Evolutionary conservation across 2,113 vertebrate species (phyloP).

Genomic region (Axis porcinus): DNA sequence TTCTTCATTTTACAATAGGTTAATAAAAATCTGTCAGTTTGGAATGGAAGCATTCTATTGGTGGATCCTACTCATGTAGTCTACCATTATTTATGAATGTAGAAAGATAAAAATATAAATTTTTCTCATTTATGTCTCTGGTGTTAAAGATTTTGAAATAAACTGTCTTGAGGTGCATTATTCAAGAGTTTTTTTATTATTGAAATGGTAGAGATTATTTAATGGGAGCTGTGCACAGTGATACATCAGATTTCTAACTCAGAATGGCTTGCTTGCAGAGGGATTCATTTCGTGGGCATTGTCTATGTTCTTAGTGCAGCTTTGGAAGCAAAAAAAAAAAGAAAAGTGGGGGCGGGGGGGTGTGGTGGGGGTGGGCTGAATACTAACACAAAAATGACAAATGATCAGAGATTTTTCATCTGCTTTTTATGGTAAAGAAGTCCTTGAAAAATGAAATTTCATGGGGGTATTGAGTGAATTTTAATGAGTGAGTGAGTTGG

Average conservation of each 20-base stretch:
- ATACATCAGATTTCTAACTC: neutral
- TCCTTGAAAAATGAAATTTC: constrained; percentile 2
- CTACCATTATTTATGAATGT: neutral
- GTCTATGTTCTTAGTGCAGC: neutral
- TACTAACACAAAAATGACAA: neutral
- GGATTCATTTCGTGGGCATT: neutral
- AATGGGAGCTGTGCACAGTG: neutral
- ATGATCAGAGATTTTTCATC: neutral
- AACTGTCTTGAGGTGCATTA: neutral
- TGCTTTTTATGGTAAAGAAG: neutral
- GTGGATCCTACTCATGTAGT: neutral
- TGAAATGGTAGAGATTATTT: neutral
- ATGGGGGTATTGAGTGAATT: neutral
- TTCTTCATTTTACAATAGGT: neutral
- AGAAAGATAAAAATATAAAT: neutral
- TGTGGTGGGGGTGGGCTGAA: neutral
- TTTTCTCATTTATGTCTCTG: neutral
- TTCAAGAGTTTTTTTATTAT: neutral
- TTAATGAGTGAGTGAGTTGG: constrained; percentile 26
- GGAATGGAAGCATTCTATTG: neutral
- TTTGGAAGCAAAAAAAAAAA: neutral
- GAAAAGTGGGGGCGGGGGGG: accelerated
- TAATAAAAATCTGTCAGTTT: constrained; percentile 26
- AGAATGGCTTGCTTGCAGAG: neutral
- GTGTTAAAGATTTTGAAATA: neutral